A percentile compares a stretch with the other conserved stretches of the same genome.
phyloP scores from a whole-genome alignment of 2,113 vertebrate species.

The Todiramphus saurophagus region DNA sequence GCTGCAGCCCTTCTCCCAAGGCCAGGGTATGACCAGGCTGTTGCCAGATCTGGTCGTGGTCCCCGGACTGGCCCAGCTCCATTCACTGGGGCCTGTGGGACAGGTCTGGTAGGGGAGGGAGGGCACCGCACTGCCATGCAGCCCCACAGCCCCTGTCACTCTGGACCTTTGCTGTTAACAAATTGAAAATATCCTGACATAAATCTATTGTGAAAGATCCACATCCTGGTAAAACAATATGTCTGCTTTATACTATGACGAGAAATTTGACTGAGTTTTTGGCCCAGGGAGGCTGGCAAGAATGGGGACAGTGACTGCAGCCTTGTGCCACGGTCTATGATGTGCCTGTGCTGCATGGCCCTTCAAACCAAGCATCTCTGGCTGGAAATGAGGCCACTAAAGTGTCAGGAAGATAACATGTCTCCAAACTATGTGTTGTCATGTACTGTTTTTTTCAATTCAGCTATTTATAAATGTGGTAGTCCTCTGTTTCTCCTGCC shows the following conservation, averaged over 20 bases:
- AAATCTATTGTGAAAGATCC: background rate
- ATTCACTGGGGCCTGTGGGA: background rate
- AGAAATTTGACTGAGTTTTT: background rate
- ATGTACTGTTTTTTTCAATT: background rate
- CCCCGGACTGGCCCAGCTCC: background rate
- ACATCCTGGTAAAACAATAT: background rate
- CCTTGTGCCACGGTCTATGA: rapidly evolving
- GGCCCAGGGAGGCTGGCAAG: background rate
- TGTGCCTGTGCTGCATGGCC: rapidly evolving
- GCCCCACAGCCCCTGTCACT: background rate
- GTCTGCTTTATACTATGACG: background rate
- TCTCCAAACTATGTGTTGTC: background rate
- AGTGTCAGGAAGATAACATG: background rate
- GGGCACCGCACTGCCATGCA: rapidly evolving
- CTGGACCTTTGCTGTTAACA: background rate
- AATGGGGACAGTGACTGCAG: rapidly evolving
- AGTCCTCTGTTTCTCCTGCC: conserved; percentile 39
- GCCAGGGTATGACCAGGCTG: rapidly evolving
- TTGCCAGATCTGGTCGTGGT: background rate
- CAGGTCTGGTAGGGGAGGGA: background rate
- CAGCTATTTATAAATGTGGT: conserved; percentile 59
- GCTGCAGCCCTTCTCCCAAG: background rate
- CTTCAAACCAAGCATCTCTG: rapidly evolving
- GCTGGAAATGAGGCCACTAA: background rate
- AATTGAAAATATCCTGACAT: background rate